Base-by-base conservation (phyloP, 2,797 vertebrate genomes). In the Chelidonichthys spinosus region DNA sequence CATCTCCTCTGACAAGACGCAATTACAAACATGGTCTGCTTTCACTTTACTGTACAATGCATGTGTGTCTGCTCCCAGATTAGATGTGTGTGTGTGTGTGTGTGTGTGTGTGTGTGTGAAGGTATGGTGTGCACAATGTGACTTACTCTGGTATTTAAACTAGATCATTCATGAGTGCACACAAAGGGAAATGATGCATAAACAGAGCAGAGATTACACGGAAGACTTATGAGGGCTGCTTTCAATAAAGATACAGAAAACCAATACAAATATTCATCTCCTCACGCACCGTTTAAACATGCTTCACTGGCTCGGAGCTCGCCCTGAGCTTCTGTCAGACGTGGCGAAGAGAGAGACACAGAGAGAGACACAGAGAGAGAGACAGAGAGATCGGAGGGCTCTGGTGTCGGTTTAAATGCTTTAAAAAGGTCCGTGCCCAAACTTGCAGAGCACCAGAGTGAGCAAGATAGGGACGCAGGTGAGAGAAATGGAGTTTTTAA, bases 141-240 rank as follows among this genome's bases (percentile, higher is more conserved):
- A 90, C 91, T 92, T 87, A 85, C 86, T 81, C 75, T 79, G 86
- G 88, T 83, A 84, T 92, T 91, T 87, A 88, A 83, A 87, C 79
- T 40, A 73, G 83, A 87, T 85, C 84, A 85, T 81, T 86, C 86
- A 66, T 47, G 81, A 83, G 69, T 62, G 79, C 79, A 86, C 84
- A 83, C 84, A 74, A 76, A 79, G 32, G 82, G 85, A 88, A 88
- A 90, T 90, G 83, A 89, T 85, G 86, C 89, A 87, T 77, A 88
- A 93, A 91, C 82, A 84, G 74, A 79, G 87, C 59, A 55, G 79
- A 89, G 89, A 93, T 92, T 91, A 91, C 87, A 86, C 53, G 2
- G 63, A 68, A 77, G 85, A 89, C 79, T 87, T 86, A 84, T 82
- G 85, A 88, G 81, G 50, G 75, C 64, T 40, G 67, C 81, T 87